These are phyloP conservation scores for Scrobipalpa costella DNA, from an alignment of 2,888 invertebrate species.

Conservation along the genomic window DNA sequence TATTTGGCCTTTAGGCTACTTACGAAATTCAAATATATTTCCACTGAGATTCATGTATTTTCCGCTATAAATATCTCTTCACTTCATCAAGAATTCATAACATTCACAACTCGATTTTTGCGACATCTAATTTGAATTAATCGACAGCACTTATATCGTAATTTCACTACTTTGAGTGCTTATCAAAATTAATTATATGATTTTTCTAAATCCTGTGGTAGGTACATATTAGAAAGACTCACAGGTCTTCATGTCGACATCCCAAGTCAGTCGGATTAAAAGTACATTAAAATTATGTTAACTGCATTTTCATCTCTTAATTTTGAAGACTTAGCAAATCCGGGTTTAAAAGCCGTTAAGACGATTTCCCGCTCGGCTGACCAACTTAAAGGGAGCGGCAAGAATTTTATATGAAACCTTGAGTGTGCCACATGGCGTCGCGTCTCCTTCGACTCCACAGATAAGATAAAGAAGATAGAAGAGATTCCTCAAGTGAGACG, in stretches of 20 bases:
- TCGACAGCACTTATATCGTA: too few relatives aligned
- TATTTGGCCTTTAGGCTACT: too few relatives aligned
- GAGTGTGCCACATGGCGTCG: not conserved
- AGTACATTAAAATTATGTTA: not conserved
- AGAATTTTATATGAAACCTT: conserved; percentile 7
- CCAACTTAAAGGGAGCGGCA: conserved; percentile 32
- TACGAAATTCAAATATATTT: too few relatives aligned
- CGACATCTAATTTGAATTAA: too few relatives aligned
- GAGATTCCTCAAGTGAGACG: too few relatives aligned
- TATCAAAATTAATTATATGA: not conserved
- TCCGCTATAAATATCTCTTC: too few relatives aligned
- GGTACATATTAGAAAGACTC: not conserved
- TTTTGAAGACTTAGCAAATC: conserved; percentile 36
- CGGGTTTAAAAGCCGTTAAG: conserved; percentile 36
- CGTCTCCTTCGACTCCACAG: not conserved
- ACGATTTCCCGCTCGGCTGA: conserved; percentile 39
- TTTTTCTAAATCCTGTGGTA: not conserved
- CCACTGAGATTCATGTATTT: too few relatives aligned
- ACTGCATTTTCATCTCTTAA: conserved; percentile 24
- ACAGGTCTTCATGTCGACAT: not conserved
- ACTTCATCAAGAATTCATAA: too few relatives aligned
- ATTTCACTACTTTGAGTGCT: too few relatives aligned
- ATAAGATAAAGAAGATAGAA: too few relatives aligned
- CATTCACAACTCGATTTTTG: too few relatives aligned
- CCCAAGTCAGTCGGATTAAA: not conserved